A percentile compares a stretch with the other conserved stretches of the same genome.
phyloP scores from a whole-genome alignment of 2,797 vertebrate genomes.

The Lithobates sylvaticus region DNA sequence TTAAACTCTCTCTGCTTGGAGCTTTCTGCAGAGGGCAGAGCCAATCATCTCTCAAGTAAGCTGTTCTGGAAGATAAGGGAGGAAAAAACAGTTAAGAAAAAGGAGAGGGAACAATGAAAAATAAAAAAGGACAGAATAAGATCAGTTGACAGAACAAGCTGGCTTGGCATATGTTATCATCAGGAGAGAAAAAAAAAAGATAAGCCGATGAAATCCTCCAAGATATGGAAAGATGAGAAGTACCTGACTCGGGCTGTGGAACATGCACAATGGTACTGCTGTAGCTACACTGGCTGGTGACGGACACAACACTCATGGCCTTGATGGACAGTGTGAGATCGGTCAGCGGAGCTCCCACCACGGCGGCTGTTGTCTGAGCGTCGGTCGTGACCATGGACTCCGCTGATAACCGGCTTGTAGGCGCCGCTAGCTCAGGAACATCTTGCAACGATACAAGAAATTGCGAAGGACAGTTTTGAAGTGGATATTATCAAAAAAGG shows the following conservation, averaged over 20 bases:
- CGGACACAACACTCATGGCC: slow-evolving; percentile 83
- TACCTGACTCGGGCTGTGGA: slow-evolving; percentile 88
- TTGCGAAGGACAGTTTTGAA: slow-evolving; percentile 39
- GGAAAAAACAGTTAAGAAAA: too few relatives aligned
- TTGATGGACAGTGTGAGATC: slow-evolving; percentile 80
- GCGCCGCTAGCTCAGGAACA: slow-evolving; percentile 64
- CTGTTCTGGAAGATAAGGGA: too few relatives aligned
- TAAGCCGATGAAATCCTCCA: not conserved
- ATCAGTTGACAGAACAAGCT: too few relatives aligned
- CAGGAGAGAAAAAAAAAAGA: too few relatives aligned
- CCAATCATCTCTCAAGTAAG: too few relatives aligned
- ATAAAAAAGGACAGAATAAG: too few relatives aligned
- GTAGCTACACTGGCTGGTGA: slow-evolving; percentile 89
- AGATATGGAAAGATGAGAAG: slow-evolving; percentile 10
- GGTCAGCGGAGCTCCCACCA: slow-evolving; percentile 77
- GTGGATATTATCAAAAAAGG: not conserved
- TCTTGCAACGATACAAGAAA: slow-evolving; percentile 63
- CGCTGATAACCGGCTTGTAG: slow-evolving; percentile 72
- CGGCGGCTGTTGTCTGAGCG: slow-evolving; percentile 65
- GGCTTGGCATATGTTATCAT: too few relatives aligned
- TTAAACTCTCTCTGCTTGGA: too few relatives aligned
- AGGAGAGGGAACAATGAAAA: too few relatives aligned
- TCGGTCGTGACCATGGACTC: slow-evolving; percentile 59
- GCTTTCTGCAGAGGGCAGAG: too few relatives aligned
- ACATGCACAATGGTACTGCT: slow-evolving; percentile 88